Evolutionary conservation across 2,888 invertebrate species (phyloP).

Genomic region (Microplitis deprimator): DNA sequence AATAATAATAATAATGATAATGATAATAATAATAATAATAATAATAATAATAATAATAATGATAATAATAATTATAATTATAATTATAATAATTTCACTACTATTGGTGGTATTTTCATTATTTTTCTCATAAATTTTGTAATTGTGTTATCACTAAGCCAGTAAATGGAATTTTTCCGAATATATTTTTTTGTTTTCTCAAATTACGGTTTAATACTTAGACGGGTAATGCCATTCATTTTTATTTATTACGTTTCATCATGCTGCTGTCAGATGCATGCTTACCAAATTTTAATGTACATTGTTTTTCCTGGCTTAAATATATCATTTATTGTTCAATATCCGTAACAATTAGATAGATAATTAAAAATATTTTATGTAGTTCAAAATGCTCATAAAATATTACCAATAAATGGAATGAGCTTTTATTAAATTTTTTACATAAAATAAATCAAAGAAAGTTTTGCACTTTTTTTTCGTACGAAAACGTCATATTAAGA

Average conservation of each 20-base stretch:
- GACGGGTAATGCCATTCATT: neutral
- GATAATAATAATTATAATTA: no score
- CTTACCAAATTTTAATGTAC: neutral
- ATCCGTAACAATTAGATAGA: neutral
- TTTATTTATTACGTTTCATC: neutral
- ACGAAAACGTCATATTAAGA: neutral
- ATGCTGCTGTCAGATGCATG: neutral
- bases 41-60: no score
- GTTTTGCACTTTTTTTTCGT: neutral
- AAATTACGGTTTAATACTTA: neutral
- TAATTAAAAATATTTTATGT: neutral
- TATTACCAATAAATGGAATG: neutral
- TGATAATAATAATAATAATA: no score
- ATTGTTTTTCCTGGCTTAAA: neutral
- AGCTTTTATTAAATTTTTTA: conserved; percentile 1
- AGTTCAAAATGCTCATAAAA: neutral
- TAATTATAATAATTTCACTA: no score
- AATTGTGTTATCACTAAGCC: neutral
- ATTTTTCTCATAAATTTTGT: no score
- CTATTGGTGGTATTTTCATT: no score
- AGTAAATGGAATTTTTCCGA: neutral
- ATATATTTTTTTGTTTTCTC: neutral
- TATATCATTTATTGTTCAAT: neutral
- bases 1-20: no score
- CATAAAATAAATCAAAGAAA: neutral